Conservation (phyloP, 2,888 invertebrate species). For the Drosophila percnosoma region DNA sequence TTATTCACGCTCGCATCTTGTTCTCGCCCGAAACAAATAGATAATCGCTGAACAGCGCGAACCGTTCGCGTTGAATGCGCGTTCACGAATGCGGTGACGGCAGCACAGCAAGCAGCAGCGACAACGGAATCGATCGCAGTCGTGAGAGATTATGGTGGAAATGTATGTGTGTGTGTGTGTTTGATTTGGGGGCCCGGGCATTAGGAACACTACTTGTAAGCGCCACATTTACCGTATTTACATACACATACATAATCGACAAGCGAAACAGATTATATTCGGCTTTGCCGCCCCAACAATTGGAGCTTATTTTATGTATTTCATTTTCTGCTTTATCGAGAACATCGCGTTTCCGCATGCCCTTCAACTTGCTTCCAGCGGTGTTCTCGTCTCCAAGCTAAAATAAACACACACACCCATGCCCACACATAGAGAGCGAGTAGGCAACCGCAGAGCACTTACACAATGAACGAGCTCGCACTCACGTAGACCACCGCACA, state of each 20-base stretch:
- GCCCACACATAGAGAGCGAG: conserved; percentile 32
- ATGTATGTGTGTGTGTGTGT: conserved; percentile 2
- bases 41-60: conserved; percentile 14
- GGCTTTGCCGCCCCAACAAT: conserved; percentile 15
- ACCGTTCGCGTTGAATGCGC: conserved; percentile 50
- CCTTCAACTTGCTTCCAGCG: conserved; percentile 56
- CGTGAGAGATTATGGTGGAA: conserved; percentile 23
- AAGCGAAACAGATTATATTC: conserved; percentile 14
- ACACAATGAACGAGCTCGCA: conserved; percentile 63
- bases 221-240: conserved; percentile 31
- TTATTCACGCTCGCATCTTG: conserved; percentile 50
- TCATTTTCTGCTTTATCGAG: conserved; percentile 25
- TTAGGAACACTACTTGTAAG: conserved; percentile 38
- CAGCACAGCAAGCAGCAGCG: conserved; percentile 14
- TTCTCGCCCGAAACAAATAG: conserved; percentile 16
- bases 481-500: conserved; percentile 73
- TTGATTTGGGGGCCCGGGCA: conserved; percentile 28
- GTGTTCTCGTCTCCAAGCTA: conserved; percentile 14
- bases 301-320: conserved; percentile 13
- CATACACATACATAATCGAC: conserved; percentile 32
- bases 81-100: conserved; percentile 47
- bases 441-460: conserved; percentile 29
- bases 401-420: conserved; percentile 24
- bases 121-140: conserved; percentile 32
- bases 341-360: conserved; percentile 52